A percentile compares a stretch with the other conserved stretches of the same genome.
phyloP scores from a whole-genome alignment of 2,888 invertebrate genomes.

The Dynastes hyllus region DNA sequence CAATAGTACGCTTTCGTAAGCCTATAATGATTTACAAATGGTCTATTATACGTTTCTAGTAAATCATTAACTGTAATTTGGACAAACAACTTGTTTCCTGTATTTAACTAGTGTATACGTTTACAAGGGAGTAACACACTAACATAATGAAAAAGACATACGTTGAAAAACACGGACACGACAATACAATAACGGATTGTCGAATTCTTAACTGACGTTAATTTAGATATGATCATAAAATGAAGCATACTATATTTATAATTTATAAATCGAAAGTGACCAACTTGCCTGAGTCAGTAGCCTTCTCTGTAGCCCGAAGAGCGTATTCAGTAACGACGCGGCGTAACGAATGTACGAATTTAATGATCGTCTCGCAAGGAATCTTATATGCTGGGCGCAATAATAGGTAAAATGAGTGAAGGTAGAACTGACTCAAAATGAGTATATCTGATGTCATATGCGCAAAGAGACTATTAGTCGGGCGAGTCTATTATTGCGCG shows the following conservation, averaged over 20 bases:
- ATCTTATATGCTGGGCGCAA: too few species aligned
- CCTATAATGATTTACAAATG: slow-evolving; percentile 28
- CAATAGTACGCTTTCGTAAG: slow-evolving; percentile 33
- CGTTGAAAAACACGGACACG: background rate
- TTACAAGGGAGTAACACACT: slow-evolving; percentile 21
- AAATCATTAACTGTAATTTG: slow-evolving; percentile 46
- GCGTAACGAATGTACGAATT: too few species aligned
- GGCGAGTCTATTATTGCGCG: too few species aligned
- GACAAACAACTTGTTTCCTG: slow-evolving; percentile 45
- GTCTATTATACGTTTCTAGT: slow-evolving; percentile 35
- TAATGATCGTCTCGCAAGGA: too few species aligned
- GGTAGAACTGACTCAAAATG: too few species aligned
- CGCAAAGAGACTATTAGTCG: too few species aligned
- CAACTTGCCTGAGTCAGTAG: background rate
- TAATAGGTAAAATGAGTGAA: too few species aligned
- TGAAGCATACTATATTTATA: background rate
- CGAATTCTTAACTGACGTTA: background rate
- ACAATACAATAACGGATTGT: slow-evolving; percentile 19
- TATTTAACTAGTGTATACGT: slow-evolving; percentile 20
- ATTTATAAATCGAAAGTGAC: background rate
- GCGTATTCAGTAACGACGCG: too few species aligned
- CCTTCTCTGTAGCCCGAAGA: background rate
- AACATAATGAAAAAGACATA: slow-evolving; percentile 27
- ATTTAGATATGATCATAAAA: background rate
- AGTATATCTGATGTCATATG: too few species aligned